These are phyloP conservation scores for Gallinago solitaria DNA, from an alignment of 2,797 vertebrate species.

Conservation along the genomic window DNA sequence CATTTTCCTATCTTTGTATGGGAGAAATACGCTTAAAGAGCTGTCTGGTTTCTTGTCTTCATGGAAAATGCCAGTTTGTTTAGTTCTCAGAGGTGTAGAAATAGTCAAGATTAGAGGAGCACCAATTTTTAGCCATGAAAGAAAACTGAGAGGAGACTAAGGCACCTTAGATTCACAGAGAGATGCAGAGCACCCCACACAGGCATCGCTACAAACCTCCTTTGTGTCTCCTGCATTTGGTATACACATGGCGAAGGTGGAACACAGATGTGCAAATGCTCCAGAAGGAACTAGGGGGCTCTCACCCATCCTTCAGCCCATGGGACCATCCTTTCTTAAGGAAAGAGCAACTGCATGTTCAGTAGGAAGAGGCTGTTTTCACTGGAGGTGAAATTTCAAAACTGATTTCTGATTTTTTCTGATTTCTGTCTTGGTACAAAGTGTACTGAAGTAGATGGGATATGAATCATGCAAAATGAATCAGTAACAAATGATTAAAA, in stretches of 20 bases:
- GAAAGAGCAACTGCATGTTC: not conserved
- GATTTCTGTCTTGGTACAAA: not conserved
- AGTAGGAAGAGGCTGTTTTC: not conserved
- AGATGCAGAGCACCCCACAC: not conserved
- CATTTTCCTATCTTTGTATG: not conserved
- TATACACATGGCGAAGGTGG: not conserved
- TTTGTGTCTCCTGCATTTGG: not conserved
- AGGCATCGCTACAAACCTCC: not conserved
- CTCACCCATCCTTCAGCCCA: not conserved
- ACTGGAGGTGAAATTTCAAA: not conserved
- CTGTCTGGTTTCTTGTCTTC: not conserved
- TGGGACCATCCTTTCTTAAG: not conserved
- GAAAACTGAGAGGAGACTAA: not conserved
- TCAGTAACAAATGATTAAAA: not conserved
- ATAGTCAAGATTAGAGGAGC: not conserved
- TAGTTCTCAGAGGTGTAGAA: not conserved
- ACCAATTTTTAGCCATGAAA: not conserved
- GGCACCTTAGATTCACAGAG: not conserved
- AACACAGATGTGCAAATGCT: not conserved
- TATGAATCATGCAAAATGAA: not conserved
- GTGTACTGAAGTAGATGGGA: not conserved
- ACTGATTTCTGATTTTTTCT: not conserved
- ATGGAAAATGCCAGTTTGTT: not conserved
- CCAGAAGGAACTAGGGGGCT: not conserved
- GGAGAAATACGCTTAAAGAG: not conserved